A percentile compares a stretch with the other conserved stretches of the same genome.
Conservation (phyloP, 2,113 vertebrate species). For the Scolopax mira region DNA sequence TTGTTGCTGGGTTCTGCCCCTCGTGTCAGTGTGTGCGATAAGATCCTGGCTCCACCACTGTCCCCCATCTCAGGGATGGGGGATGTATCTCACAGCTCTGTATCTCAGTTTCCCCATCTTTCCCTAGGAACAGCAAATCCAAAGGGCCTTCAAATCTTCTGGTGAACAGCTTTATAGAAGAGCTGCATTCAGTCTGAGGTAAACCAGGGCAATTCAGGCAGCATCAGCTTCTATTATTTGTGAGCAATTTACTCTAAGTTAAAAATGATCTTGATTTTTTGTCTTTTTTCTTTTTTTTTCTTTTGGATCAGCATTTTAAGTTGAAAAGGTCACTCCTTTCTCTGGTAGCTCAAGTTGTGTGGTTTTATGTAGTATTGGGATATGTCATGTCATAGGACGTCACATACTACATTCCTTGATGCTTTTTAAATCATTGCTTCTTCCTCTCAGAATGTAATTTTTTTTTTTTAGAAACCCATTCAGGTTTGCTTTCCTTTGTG, state of each 20-base stretch:
- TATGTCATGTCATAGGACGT: background rate
- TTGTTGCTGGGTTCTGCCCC: background rate
- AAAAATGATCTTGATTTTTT: background rate
- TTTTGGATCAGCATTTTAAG: background rate
- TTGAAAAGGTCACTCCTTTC: background rate
- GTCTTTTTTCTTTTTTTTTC: background rate
- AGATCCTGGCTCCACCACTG: background rate
- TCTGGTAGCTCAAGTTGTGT: background rate
- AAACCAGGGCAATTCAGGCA: background rate
- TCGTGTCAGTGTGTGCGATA: background rate
- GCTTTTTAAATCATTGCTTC: background rate
- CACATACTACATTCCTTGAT: background rate
- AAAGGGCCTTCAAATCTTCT: background rate
- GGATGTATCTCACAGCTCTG: too few relatives aligned
- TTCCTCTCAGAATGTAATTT: background rate
- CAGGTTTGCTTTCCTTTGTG: background rate
- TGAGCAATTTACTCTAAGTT: background rate
- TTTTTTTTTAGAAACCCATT: background rate
- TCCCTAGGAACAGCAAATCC: background rate
- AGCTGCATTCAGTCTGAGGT: background rate
- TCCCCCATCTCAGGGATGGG: background rate
- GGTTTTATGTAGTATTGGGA: background rate
- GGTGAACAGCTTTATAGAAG: background rate
- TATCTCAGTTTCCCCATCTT: background rate
- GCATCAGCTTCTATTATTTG: background rate